phyloP scores from a whole-genome alignment of 2,113 vertebrate species.

The Bungarus multicinctus region DNA sequence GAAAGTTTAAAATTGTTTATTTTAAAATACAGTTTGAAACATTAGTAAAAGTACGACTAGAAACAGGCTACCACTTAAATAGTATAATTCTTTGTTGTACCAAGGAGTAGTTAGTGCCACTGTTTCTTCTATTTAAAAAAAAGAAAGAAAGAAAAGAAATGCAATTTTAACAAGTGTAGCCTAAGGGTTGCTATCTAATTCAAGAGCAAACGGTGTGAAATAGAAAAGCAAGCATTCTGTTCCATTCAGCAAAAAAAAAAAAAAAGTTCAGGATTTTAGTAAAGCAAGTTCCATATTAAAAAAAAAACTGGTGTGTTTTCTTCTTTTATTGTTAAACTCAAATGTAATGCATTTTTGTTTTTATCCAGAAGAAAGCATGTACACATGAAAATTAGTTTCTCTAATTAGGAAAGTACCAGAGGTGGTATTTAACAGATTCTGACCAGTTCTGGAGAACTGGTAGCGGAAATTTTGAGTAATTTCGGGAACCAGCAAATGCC shows the following conservation, averaged over 20 bases:
- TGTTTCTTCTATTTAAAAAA: neutral
- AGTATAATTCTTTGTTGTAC: neutral
- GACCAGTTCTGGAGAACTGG: too few species aligned
- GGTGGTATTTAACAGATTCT: too few species aligned
- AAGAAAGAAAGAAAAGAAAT: neutral
- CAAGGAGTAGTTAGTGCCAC: neutral
- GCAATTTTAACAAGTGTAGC: neutral
- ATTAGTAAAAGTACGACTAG: neutral
- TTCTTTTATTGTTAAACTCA: neutral
- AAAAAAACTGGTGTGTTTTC: neutral
- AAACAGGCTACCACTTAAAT: neutral
- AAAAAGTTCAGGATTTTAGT: neutral
- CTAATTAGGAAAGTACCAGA: neutral
- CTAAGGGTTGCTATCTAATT: neutral
- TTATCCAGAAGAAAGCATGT: neutral
- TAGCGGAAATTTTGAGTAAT: too few species aligned
- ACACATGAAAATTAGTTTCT: neutral
- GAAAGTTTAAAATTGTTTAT: neutral
- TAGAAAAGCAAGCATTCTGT: neutral
- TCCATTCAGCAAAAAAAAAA: neutral
- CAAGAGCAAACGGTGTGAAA: neutral
- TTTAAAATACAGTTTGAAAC: neutral
- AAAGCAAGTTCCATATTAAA: neutral
- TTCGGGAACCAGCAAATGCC: too few species aligned
- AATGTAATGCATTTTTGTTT: neutral